phyloP scores from a whole-genome alignment of 2,113 vertebrate species.

The Semnornis frantzii region DNA sequence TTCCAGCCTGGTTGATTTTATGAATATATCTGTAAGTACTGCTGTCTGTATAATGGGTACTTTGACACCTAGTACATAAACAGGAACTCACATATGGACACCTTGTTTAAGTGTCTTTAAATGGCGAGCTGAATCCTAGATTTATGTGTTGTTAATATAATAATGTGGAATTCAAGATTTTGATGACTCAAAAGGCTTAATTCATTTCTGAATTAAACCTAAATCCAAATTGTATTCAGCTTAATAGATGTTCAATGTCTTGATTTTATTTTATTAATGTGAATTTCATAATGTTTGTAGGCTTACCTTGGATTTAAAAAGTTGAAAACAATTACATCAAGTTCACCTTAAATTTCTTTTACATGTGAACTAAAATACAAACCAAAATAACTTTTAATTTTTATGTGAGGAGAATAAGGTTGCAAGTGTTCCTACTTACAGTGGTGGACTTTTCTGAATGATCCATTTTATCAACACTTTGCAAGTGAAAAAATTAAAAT shows the following conservation, averaged over 20 bases:
- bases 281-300: background rate
- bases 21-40: background rate
- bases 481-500: background rate
- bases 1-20: no score
- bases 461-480: background rate
- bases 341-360: background rate
- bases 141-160: background rate
- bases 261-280: background rate
- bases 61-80: background rate
- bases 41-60: background rate
- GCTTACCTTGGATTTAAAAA: background rate
- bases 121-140: background rate
- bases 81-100: fast-evolving
- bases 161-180: background rate
- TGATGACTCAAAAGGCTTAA: background rate
- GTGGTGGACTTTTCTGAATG: background rate
- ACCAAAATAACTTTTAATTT: background rate
- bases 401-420: background rate
- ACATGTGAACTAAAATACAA: background rate
- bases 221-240: background rate
- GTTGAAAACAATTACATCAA: background rate
- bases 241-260: background rate
- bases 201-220: background rate
- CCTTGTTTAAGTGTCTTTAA: background rate
- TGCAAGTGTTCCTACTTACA: background rate